Conservation (phyloP, 2,888 invertebrate genomes). For the Synanthedon tipuliformis region DNA sequence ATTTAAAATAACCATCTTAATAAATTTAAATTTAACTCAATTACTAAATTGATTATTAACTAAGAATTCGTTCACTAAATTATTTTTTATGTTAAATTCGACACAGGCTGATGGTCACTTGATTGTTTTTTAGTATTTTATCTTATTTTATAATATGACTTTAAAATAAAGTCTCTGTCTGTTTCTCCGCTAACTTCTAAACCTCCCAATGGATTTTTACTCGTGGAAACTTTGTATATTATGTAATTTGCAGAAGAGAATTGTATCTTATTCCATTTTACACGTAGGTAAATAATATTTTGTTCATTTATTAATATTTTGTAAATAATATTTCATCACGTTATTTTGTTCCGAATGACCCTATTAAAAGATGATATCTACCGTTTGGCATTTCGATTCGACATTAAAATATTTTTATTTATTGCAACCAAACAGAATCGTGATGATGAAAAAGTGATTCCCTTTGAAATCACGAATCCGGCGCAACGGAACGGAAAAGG, state of each 20-base stretch:
- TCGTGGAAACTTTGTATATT: not conserved
- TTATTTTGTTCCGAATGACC: not conserved
- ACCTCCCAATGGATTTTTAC: not conserved
- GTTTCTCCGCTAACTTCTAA: not conserved
- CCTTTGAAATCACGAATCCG: not conserved
- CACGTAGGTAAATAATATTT: not conserved
- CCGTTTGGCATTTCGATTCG: conserved; percentile 16
- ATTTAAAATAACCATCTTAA: too few species aligned
- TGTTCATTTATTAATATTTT: too few species aligned
- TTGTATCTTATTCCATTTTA: not conserved
- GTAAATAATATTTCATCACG: too few species aligned
- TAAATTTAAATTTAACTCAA: too few species aligned
- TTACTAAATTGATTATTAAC: too few species aligned
- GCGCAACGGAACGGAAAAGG: not conserved
- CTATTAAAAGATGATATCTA: conserved; percentile 18
- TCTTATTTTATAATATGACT: too few species aligned
- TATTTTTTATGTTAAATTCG: too few species aligned
- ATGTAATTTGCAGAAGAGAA: not conserved
- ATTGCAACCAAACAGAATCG: conserved; percentile 16
- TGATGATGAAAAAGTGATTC: conserved; percentile 18
- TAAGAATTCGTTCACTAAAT: too few species aligned
- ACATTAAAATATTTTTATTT: conserved; percentile 1
- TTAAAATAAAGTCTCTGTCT: not conserved
- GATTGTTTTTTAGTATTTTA: too few species aligned
- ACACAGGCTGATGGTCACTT: too few species aligned